Base-by-base conservation (phyloP, 1,140 invertebrate genomes). In the Drosophila mauritiana region DNA sequence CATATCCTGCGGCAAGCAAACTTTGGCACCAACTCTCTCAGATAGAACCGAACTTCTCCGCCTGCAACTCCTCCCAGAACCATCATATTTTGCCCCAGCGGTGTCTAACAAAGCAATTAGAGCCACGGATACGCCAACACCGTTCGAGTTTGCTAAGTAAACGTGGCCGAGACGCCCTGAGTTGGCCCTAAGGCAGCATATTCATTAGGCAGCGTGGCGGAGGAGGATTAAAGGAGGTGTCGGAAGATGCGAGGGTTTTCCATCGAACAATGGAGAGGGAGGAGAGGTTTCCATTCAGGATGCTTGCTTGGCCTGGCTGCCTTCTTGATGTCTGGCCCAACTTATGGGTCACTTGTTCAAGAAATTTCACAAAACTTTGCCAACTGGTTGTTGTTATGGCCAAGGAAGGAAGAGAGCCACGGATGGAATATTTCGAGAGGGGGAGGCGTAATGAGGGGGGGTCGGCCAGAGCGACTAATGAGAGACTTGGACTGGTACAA, bases 101-200 rank as follows among this genome's bases (percentile, higher is more conserved):
- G 78, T 88, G 75, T 59, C 82, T 88, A 88, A 86, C 83, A 86
- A 88, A 89, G 83, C 84, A 88, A 88, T 88, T 83, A 88, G 83
- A 83, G 77, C 72, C 65, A 82, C 58, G 63, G 70, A 88, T 76
- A 88, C 64, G 72, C 65, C 67, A 81, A 85, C 67, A 78, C 63
- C 81, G 63, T 65, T 70, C 57, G 59, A 85, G 73, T 82, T 82
- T 64, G 77, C 70, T 55, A 73, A 79, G 76, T 81, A 74, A 76
- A 77, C 73, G 72, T 67, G 64, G 73, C 73, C 63, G 53, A 37
- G 72, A 46, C 46, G 45, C 59, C 43, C 6, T 20, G 54, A 63
- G 51, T 36, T 39, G 53, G 73, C 74, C 74, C 25, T 10, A 55
- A 80, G 83, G 83, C 67, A 73, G 65, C 65, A 79, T 88, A 88